Percentiles rank a stretch among this genome's conserved stretches.
These are phyloP conservation scores for Coecobrya sp. DNA, from an alignment of 2,888 invertebrate species.

Conservation along the genomic window DNA sequence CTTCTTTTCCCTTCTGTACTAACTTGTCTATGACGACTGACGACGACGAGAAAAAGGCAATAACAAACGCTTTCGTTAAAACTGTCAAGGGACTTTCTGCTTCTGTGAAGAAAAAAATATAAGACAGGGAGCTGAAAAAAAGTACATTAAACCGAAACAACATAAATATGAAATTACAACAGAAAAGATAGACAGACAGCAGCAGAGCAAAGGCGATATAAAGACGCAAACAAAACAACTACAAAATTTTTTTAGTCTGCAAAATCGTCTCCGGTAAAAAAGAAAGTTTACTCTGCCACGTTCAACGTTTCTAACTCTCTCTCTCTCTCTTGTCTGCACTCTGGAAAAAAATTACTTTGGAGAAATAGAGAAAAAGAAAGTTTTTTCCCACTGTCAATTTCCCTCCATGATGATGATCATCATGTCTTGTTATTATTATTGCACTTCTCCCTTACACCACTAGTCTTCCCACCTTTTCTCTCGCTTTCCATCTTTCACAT, in stretches of 20 bases:
- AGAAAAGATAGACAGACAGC: background rate
- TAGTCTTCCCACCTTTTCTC: background rate
- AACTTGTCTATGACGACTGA: background rate
- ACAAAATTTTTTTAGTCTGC: background rate
- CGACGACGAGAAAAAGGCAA: background rate
- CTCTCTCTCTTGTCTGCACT: background rate
- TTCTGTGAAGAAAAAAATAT: too few relatives aligned
- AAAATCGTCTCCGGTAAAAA: background rate
- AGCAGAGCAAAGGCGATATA: background rate
- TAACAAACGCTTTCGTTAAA: background rate
- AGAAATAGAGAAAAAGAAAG: background rate
- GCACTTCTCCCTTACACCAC: slow-evolving; percentile 12
- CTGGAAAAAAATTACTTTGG: slow-evolving; percentile 3
- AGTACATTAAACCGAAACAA: background rate
- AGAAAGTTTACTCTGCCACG: background rate
- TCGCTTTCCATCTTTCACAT: background rate
- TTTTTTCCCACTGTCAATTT: slow-evolving; percentile 49
- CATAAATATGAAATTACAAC: slow-evolving; percentile 6
- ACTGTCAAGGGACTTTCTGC: background rate
- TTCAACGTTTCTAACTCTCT: background rate
- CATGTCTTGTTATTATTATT: slow-evolving; percentile 36
- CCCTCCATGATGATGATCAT: slow-evolving; percentile 1
- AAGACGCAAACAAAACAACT: slow-evolving; percentile 7
- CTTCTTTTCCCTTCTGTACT: background rate
- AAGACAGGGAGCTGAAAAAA: background rate